Evolutionary conservation across 2,797 vertebrate genomes (phyloP).

Genomic region (Spondyliosoma cantharus): DNA sequence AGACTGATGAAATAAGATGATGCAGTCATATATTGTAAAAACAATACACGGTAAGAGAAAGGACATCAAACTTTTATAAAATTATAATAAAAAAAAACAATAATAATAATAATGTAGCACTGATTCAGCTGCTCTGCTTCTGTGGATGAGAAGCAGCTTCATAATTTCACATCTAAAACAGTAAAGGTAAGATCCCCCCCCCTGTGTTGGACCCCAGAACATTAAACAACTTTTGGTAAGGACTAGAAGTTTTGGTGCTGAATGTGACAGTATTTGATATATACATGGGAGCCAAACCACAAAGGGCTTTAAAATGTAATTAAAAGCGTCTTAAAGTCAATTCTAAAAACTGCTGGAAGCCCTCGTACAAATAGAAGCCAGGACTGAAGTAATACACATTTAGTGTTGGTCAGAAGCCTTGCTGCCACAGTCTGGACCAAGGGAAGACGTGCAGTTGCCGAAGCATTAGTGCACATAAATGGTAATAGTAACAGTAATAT

Average conservation of each 20-base stretch:
- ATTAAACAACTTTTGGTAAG: slow-evolving; percentile 46
- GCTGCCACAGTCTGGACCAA: slow-evolving; percentile 55
- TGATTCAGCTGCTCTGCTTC: background rate
- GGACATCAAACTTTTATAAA: background rate
- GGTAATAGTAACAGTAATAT: background rate
- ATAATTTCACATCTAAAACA: slow-evolving; percentile 13
- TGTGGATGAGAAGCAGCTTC: background rate
- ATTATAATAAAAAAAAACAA: background rate
- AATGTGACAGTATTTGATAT: slow-evolving; percentile 61
- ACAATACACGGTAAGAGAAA: background rate
- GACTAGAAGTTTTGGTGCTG: slow-evolving; percentile 33
- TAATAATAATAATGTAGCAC: background rate
- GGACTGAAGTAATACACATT: slow-evolving; percentile 65
- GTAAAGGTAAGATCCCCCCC: background rate
- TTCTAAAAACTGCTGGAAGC: slow-evolving; percentile 68
- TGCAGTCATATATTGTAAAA: background rate
- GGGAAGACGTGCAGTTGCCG: slow-evolving; percentile 33
- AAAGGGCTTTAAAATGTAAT: slow-evolving; percentile 68
- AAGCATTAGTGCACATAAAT: slow-evolving; percentile 39
- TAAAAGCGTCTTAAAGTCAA: slow-evolving; percentile 64
- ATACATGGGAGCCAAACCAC: slow-evolving; percentile 64
- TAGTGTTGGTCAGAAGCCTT: slow-evolving; percentile 59
- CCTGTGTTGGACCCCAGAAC: slow-evolving; percentile 18
- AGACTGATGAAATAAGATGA: background rate
- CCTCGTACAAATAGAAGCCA: slow-evolving; percentile 44